Base-by-base conservation (phyloP, 53 echinoderm and acorn worm species). In the Actinopyga echinites region DNA sequence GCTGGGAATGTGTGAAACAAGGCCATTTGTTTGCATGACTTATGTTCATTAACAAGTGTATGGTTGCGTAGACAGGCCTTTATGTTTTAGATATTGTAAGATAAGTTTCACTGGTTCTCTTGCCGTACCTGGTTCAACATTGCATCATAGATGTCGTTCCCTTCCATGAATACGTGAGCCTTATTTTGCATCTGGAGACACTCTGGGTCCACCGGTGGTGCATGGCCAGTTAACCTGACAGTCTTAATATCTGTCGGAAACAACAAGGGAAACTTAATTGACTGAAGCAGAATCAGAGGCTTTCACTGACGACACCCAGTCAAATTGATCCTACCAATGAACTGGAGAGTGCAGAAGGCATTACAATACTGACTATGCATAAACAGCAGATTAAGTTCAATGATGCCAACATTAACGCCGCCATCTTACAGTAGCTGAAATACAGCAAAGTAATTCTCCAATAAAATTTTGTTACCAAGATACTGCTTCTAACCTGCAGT, bases 71-170 rank as follows among this genome's bases (percentile, higher is more conserved):
- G 28, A 60, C 61, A 62, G 0, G 2, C 13, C 49, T 17, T 5
- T 5, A 17, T 17, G 17, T 49, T 6, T 60, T 8, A 21, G 24
- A 6, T 32, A 6, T 24, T 12, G 15, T 49, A n/a, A n/a, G n/a
- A n/a, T n/a, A n/a, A n/a, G n/a, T n/a, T n/a, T n/a, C 29, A n/a
- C n/a, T n/a, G n/a, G n/a, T n/a, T n/a, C n/a, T n/a, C n/a, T n/a
- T n/a, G n/a, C n/a, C 81, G 30, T 85, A 96, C 97, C 93, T 96
- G 97, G 79, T 97, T 94, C 22, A 97, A 86, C 97, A 97, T 97
- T 32, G 92, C 92, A 87, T 97, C 94, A 74, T 88, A 97, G 3
- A 94, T 84, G 28, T 86, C 84, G 9, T 84, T 26, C 0, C 86
- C 88, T 30, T 97, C 94, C 66, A 83, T 78, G 58, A 66, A 97